Conservation (phyloP, 2,888 invertebrate species). For the Lepas anatifera region DNA sequence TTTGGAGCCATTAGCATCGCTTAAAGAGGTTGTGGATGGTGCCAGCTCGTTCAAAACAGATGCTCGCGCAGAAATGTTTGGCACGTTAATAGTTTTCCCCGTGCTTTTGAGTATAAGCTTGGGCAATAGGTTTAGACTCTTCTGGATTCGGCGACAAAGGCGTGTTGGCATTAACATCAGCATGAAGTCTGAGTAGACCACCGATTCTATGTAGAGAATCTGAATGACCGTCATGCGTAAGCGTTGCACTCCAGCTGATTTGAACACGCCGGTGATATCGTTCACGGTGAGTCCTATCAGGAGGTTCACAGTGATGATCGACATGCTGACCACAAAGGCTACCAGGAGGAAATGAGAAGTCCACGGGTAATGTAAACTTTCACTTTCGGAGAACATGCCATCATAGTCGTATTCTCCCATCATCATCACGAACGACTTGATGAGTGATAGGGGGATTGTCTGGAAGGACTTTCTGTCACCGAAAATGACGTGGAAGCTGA, state of each 20-base stretch:
- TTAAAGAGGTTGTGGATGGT: no score
- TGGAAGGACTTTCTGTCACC: conserved; percentile 41
- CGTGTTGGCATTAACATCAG: background rate
- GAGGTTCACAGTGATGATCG: conserved; percentile 47
- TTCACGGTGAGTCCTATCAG: conserved; percentile 47
- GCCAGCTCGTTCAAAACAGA: no score
- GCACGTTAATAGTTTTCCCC: no score
- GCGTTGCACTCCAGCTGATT: conserved; percentile 43
- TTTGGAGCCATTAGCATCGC: no score
- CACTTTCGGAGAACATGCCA: conserved; percentile 35
- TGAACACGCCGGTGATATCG: conserved; percentile 44
- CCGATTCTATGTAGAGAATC: conserved; percentile 10
- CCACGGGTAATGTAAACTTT: background rate
- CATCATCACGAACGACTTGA: conserved; percentile 48
- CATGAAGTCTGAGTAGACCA: background rate
- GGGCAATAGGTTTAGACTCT: background rate
- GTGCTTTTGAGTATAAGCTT: background rate
- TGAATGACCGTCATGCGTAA: conserved; percentile 32
- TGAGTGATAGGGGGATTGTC: conserved; percentile 41
- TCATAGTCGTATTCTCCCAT: conserved; percentile 46
- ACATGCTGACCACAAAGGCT: conserved; percentile 42
- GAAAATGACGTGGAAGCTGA: conserved; percentile 46
- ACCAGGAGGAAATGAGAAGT: conserved; percentile 41
- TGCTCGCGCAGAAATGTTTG: no score
- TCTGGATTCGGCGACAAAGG: background rate